phyloP scores from a whole-genome alignment of 1,140 invertebrate genomes.

The Uloborus diversus region DNA sequence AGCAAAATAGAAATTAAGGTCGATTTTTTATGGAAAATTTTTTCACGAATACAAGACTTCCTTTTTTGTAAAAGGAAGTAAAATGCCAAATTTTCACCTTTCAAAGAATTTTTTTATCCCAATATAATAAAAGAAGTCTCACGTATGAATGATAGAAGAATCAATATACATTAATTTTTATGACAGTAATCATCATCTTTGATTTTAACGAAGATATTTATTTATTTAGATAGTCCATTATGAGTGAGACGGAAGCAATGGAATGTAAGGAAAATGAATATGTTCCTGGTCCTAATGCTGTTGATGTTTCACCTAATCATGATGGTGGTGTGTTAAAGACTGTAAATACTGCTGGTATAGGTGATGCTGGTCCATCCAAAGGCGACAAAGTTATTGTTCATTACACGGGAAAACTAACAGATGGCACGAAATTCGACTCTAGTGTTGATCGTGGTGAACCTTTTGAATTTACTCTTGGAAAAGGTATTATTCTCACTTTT shows the following conservation, averaged over 20 bases:
- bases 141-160: too few species aligned
- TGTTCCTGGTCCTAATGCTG: constrained; percentile 12
- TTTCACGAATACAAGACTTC: too few species aligned
- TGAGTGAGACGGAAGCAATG: constrained; percentile 25
- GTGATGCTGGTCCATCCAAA: constrained; percentile 71
- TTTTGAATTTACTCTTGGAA: constrained; percentile 85
- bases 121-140: too few species aligned
- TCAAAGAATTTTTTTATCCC: too few species aligned
- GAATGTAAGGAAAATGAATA: constrained; percentile 15
- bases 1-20: too few species aligned
- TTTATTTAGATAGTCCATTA: background rate
- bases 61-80: too few species aligned
- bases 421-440: constrained; percentile 92
- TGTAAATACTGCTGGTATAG: constrained; percentile 79
- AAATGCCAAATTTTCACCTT: too few species aligned
- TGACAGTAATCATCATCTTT: too few species aligned
- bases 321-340: constrained; percentile 90
- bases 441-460: constrained; percentile 81
- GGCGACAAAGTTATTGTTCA: constrained; percentile 84
- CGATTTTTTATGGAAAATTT: too few species aligned
- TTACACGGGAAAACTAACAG: constrained; percentile 87
- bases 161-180: too few species aligned
- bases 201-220: too few species aligned
- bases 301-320: constrained; percentile 74
- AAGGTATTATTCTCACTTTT: constrained; percentile 69